Base-by-base conservation (phyloP, 2,888 invertebrate genomes). In the Galerucella pusilla region DNA sequence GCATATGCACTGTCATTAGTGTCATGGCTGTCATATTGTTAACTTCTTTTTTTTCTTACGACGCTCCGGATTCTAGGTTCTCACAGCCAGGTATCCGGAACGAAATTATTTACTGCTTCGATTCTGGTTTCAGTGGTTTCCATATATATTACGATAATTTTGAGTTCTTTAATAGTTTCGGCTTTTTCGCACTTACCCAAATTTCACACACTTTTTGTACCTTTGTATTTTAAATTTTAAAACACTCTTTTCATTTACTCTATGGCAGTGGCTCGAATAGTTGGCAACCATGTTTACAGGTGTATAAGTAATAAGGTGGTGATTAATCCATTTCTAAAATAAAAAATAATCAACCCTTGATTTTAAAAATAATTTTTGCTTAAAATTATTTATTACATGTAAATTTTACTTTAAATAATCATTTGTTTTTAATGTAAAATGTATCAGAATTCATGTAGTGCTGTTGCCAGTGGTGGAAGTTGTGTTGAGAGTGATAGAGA, bases 381-480 rank as follows among this genome's bases (percentile, higher is more conserved):
- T 57, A 20, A 20, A 10, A 3, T 57, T 57, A 16, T 16, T 57
- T 57, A 16, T 16, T 57, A 16, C 20, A 57, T 57, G 57, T 16
- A 57, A 10, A 20, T 57, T 57, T 57, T 57, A 20, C 16, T 10
- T 16, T 57, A 2, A 20, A 11, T 57, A 16, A 20, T 57, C 16
- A 57, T 57, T 57, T 57, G 20, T 57, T 59, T 71, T 63, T 64
- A 70, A 74, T 60, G 67, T 74, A 78, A 83, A 81, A 93, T 93
- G 93, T 93, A 93, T 88, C 92, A 93, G 85, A 92, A 92, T 88
- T 90, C 93, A 81, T 93, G 93, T 88, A 93, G 93, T 85, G 93
- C 92, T 78, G 93, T 92, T 77, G 92, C 92, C 73, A 85, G 87
- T 79, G 87, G 88, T 35, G 92, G 92, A 82, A 92, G 93, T 86